Percentiles rank a stretch among this genome's conserved stretches.
These are phyloP conservation scores for Idris sp. DNA, from an alignment of 1,140 invertebrate species.

Conservation along the genomic window DNA sequence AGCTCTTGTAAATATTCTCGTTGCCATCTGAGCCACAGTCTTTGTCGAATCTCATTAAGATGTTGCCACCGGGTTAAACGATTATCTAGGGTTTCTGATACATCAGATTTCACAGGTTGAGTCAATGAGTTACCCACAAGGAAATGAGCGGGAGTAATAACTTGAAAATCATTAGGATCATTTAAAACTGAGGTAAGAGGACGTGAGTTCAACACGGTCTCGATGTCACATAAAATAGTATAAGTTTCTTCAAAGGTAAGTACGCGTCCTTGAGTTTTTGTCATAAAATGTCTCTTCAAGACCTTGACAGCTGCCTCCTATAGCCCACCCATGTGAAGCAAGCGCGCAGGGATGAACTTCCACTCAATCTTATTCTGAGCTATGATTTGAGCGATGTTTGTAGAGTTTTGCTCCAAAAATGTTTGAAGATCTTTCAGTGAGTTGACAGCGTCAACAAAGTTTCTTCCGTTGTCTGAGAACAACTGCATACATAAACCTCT, in stretches of 20 bases:
- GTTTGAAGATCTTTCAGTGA: too few species aligned
- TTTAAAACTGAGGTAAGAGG: slow-evolving; percentile 10
- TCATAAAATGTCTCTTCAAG: slow-evolving; percentile 5
- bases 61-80: too few species aligned
- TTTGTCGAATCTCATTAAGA: too few species aligned
- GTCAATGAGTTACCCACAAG: too few species aligned
- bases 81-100: too few species aligned
- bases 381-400: slow-evolving; percentile 1
- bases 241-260: slow-evolving; percentile 19
- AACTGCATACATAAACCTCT: too few species aligned
- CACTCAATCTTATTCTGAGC: too few species aligned
- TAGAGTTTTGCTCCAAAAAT: background rate
- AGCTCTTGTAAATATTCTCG: too few species aligned
- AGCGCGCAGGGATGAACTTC: background rate
- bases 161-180: slow-evolving; percentile 16
- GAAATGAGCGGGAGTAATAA: slow-evolving; percentile 56
- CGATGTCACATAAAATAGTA: background rate
- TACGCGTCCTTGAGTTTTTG: background rate
- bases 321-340: slow-evolving; percentile 1
- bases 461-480: too few species aligned
- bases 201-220: slow-evolving; percentile 14
- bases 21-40: too few species aligned
- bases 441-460: too few species aligned
- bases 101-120: too few species aligned
- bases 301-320: slow-evolving; percentile 2